Base-by-base conservation (phyloP, 2,888 invertebrate species). In the Proisotoma minuta region DNA sequence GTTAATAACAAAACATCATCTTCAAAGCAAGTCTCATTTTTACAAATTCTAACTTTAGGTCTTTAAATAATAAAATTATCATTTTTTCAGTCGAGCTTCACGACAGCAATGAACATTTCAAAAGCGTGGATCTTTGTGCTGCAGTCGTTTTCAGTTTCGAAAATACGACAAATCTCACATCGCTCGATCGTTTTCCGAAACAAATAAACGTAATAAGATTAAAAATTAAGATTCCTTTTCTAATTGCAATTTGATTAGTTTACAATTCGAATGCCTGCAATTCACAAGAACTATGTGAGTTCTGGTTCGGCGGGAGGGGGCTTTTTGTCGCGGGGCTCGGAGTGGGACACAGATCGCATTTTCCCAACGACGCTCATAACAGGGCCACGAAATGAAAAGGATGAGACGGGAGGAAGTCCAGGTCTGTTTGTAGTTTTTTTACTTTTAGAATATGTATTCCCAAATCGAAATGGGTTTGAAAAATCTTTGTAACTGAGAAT, bases 221-320 rank as follows among this genome's bases (percentile, higher is more conserved):
- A 43, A 18, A 15, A 20, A 43, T 43, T 15, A 43, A 18, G 20
- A 43, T 5, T 43, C 3, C 20, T 26, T 28, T 28, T 23, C 39
- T 22, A 39, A 54, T 34, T 53, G 34, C 56, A n/a, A n/a, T 20
- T 23, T 53, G 43, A 15, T 15, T 20, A 64, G 63, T 64, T 57
- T 22, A 27, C 52, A 4, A 54, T 65, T n/a, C 50, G 65, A 15
- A 56, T 65, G 28, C 61, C 62, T 8, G 62, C 62, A 12, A 52
- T 61, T 1, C 62, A 62, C n/a, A 43, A 43, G 18, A 43, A 43
- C n/a, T n/a, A n/a, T n/a, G n/a, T n/a, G 43, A n/a, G 43, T 43
- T 18, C n/a, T 10, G 5, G 3, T 20, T 3, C 22, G 22, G 20
- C 49, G 12, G 49, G 15, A 5, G 51, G 51, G n/a, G 51, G 51